Evolutionary conservation across 2,888 invertebrate genomes (phyloP), one percentile per base, ranked within the genome.

Genomic region (Synergus itoensis): DNA sequence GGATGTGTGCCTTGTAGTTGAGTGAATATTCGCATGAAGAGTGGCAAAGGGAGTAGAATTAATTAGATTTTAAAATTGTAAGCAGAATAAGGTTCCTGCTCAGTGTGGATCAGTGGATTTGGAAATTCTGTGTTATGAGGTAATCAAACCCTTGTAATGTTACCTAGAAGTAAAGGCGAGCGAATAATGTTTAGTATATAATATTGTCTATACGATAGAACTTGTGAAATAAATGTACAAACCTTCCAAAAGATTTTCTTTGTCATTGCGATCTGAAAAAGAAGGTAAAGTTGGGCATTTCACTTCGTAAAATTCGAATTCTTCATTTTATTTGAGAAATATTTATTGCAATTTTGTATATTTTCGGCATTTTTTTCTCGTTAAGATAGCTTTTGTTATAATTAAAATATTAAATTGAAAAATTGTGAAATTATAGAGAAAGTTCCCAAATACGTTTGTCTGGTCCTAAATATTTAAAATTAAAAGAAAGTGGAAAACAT

Each of bases 191-290:
- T 73, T 73, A 73, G 53, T 73, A 73, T n/a, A 53, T 73, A 73
- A 73, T 73, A 73, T 73, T 73, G 73, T 73, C 73, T 73, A 73
- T 73, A 73, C 18, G 48, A 57, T 73, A 73, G 73, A 73, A 53
- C 36, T 53, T 73, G 73, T 73, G 53, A 73, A 73, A 73, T 73
- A 73, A 73, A 73, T 73, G 73, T 73, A 73, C 73, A 73, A 73
- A 73, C 73, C 73, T 73, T 73, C 36, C 73, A 53, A 73, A 73
- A 0, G 1, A 1, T 12, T 41, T n/a, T 40, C 4, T 65, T 65
- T 18, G 18, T 36, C n/a, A 57, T 57, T 53, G 5, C 2, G 8
- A n/a, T 9, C 53, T 53, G 16, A 1, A n/a, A n/a, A 53, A 53
- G 5, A 5, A 7, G n/a, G n/a, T 1, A 5, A n/a, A 4, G 1